phyloP scores from a whole-genome alignment of 2,797 vertebrate genomes.

The Pantherophis alleghaniensis region DNA sequence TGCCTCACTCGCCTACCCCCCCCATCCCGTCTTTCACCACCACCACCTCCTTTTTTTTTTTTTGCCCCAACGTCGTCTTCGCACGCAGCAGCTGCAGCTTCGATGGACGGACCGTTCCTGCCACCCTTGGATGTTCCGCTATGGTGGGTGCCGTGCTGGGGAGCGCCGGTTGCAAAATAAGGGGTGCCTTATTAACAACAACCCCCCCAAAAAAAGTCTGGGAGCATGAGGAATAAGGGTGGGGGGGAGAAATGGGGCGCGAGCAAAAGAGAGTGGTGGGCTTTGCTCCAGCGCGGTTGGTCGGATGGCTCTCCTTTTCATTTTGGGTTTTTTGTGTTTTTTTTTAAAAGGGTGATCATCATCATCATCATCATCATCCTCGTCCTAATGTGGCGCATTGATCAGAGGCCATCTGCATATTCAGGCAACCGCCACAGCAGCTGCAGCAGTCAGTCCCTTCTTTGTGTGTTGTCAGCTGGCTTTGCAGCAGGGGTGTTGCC shows the following conservation, averaged over 20 bases:
- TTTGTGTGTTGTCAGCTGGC: conserved; percentile 20
- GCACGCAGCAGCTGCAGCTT: not conserved
- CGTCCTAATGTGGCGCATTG: not conserved
- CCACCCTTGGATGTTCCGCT: conserved; percentile 10
- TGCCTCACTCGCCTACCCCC: not conserved
- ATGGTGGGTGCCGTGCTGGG: conserved; percentile 15
- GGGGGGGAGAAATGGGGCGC: not conserved
- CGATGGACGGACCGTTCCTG: conserved; percentile 11
- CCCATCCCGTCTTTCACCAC: not conserved
- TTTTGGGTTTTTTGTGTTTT: not conserved
- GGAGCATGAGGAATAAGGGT: not conserved
- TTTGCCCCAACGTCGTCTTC: not conserved
- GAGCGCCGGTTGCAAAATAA: not conserved
- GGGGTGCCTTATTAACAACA: not conserved
- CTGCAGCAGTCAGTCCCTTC: not conserved
- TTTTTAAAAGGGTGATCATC: not conserved
- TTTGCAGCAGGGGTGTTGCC: conserved; percentile 21
- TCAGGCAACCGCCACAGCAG: not conserved
- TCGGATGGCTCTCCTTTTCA: not conserved
- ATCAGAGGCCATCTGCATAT: conserved; percentile 2
- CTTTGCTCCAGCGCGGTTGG: not conserved
- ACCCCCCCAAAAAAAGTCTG: not conserved
- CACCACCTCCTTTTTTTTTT: too few species aligned
- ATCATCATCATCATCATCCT: not conserved
- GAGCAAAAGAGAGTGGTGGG: not conserved